Evolutionary conservation across 2,113 vertebrate genomes (phyloP), one percentile per base, ranked within the genome.

Genomic region (Aspiorhynchus laticeps): DNA sequence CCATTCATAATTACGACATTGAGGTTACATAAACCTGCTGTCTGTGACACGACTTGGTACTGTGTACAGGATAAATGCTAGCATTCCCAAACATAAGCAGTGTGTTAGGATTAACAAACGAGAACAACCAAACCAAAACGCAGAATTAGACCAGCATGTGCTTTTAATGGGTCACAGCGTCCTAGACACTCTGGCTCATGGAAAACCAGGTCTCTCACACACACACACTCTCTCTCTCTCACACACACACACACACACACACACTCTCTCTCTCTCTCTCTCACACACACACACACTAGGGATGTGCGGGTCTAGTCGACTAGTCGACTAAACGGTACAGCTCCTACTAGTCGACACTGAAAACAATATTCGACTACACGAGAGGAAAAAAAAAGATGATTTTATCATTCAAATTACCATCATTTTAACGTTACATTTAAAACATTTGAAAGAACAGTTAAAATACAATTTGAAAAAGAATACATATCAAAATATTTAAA

Each of bases 181-280:
- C 87, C 87, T 74, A 77, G 79, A 85, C 83, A 28, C 81, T 80
- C 41, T 71, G 48, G 63, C 38, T 74, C 31, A 8, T 17, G 53
- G 33, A 80, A 75, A 89, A 89, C 41, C 75, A 86, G 88, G 88
- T 88, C 88, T 82, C n/a, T 51, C 87, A 21, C 75, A 80, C 86
- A 84, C n/a, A n/a, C n/a, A n/a, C n/a, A n/a, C n/a, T n/a, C n/a
- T n/a, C n/a, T n/a, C n/a, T n/a, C n/a, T n/a, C n/a, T n/a, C 86
- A 80, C 82, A 53, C 38, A 84, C 74, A 51, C 83, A 48, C 65
- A 84, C 86, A 74, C 87, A 85, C 80, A 53, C 26, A 80, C 38
- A 7, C 6, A 41, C n/a, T n/a, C n/a, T n/a, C n/a, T n/a, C n/a
- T n/a, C n/a, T n/a, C n/a, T n/a, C n/a, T n/a, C n/a, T n/a, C 46